Base-by-base conservation (phyloP, 2,113 vertebrate genomes). In the Patagioenas fasciata region DNA sequence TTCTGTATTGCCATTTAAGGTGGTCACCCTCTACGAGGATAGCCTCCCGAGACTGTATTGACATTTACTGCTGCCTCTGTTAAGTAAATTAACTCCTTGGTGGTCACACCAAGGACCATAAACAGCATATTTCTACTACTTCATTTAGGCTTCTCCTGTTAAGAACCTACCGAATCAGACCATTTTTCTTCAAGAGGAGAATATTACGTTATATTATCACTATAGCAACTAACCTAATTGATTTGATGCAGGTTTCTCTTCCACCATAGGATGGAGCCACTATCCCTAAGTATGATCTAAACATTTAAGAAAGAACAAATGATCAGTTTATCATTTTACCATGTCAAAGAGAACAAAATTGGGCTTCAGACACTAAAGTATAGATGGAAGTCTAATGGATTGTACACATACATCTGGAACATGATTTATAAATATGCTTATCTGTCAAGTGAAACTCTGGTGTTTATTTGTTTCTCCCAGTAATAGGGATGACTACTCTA, bases 201-300 rank as follows among this genome's bases (percentile, higher is more conserved):
- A 91, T 80, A 91, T 85, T 61, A 84, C 56, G 94, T 85, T 95
- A 56, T 89, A 90, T 96, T 88, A 96, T 98, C 96, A 95, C 97
- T 97, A 98, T 97, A 97, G 97, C 97, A 98, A 98, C 97, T 92
- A 96, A 94, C 69, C 40, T 97, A 97, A 97, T 97, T 97, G 97
- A 95, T 96, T 96, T 95, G 97, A 95, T 97, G 98, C 97, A 98
- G 92, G 95, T 96, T 97, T 91, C 96, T 95, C 85, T 98, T 98
- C 97, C 97, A 98, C 99, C 99, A 99, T 98, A 97, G 97, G 99
- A 98, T 99, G 98, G 99, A 98, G 99, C 98, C 97, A 98, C 97
- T 97, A 98, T 96, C 97, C 98, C 96, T 97, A 96, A 95, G 95
- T 97, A 98, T 97, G 97, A 96, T 82, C 93, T 95, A 96, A 97